A percentile compares a stretch with the other conserved stretches of the same genome.
These are phyloP conservation scores for Drosophila aldrichi DNA, from an alignment of 2,888 invertebrate species.

Conservation along the genomic window DNA sequence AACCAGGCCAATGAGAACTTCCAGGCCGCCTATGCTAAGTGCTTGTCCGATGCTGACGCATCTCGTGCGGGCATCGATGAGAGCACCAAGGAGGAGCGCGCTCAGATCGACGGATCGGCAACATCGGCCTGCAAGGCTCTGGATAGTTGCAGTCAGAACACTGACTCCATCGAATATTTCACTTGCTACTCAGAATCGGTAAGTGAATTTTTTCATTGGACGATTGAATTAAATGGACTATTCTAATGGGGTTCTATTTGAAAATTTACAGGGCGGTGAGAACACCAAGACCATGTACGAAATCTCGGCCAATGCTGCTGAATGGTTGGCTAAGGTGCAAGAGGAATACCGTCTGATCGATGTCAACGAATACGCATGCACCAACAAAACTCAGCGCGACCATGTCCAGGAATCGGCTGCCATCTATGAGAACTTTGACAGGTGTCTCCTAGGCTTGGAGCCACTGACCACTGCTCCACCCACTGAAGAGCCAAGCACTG, in stretches of 20 bases:
- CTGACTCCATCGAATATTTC: slow-evolving; percentile 43
- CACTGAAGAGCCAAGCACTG: slow-evolving; percentile 3
- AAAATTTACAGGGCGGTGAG: slow-evolving; percentile 37
- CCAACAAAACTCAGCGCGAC: slow-evolving; percentile 60
- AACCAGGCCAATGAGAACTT: slow-evolving; percentile 32
- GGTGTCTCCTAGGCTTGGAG: slow-evolving; percentile 55
- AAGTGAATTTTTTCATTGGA: slow-evolving; percentile 31
- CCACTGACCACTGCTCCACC: slow-evolving; percentile 5
- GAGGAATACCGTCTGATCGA: slow-evolving; percentile 55
- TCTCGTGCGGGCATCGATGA: slow-evolving; percentile 31
- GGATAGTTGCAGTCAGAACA: slow-evolving; percentile 18
- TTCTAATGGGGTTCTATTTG: not conserved
- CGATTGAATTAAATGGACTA: not conserved
- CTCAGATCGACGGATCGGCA: slow-evolving; percentile 44
- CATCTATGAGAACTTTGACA: slow-evolving; percentile 36
- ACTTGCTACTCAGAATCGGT: slow-evolving; percentile 59
- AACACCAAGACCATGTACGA: slow-evolving; percentile 57
- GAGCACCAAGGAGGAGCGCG: slow-evolving; percentile 43
- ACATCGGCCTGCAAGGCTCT: slow-evolving; percentile 50
- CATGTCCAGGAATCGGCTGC: slow-evolving; percentile 46
- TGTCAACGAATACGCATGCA: slow-evolving; percentile 43
- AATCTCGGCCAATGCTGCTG: slow-evolving; percentile 61
- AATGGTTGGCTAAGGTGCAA: slow-evolving; percentile 34
- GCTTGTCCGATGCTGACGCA: slow-evolving; percentile 6
- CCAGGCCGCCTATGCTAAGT: slow-evolving; percentile 29